Evolutionary conservation across 1,140 invertebrate genomes (phyloP), one percentile per base, ranked within the genome.

Genomic region (Zaprionus lachaisei): DNA sequence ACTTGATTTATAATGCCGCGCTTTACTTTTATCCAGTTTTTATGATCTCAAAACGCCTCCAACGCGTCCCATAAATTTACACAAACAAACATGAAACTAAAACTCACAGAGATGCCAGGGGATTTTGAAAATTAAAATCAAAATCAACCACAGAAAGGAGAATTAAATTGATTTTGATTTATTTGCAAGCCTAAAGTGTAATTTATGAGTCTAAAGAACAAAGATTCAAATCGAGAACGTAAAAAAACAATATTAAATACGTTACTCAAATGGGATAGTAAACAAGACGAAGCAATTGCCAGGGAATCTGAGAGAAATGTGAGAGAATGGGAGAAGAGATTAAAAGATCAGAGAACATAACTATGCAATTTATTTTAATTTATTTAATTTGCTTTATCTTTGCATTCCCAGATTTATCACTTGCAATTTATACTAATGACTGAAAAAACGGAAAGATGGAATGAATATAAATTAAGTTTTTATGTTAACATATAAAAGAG

Each of bases 1-100:
- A 89, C 85, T 89, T 89, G 84, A 89, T 89, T 89, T 89, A 89
- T 89, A 80, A 66, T 85, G 79, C 79, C 51, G 57, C 72, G 51
- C 61, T 79, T 78, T 71, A 62, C 76, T 86, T 86, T 86, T 82
- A 85, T 85, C 72, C 74, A 79, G 54, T 72, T 77, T 84, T 72
- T 66, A n/a, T 51, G 65, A 77, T 57, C 75, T 66, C 77, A 24
- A n/a, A 74, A 69, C 71, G 76, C 69, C 70, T 71, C 62, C 60
- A 49, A 47, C 24, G 55, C 47, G n/a, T 47, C 6, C 41, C 55
- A 77, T 66, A 78, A 72, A 81, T 85, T 73, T 54, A 15, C 22
- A 9, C 47, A 69, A 55, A 1, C 15, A 31, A 38, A 51, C 34
- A 44, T 26, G 31, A 24, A 61, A 78, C 67, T 75, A 70, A 78